Evolutionary conservation across 2,113 vertebrate species (phyloP).

Genomic region (Oophaga pumilio): DNA sequence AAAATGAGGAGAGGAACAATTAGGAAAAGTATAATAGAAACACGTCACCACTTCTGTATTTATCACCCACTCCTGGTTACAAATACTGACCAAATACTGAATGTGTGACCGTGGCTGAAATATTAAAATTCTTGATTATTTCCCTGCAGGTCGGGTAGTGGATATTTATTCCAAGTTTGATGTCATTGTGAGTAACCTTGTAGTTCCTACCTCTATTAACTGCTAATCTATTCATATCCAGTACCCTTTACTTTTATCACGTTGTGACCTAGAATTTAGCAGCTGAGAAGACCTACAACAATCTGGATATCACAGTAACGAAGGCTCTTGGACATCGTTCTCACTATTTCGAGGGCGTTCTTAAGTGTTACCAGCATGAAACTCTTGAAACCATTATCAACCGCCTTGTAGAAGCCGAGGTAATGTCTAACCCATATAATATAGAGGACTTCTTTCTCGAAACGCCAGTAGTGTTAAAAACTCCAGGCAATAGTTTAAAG

Average conservation of each 20-base stretch:
- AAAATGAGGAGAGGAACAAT: too few relatives aligned
- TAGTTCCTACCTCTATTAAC: background rate
- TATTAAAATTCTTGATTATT: background rate
- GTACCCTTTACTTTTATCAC: background rate
- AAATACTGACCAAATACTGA: too few relatives aligned
- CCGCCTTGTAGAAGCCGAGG: constrained; percentile 94
- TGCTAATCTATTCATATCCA: background rate
- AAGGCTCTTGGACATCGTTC: constrained; percentile 94
- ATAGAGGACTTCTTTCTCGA: background rate
- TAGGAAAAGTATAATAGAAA: too few relatives aligned
- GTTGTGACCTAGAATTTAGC: constrained; percentile 83
- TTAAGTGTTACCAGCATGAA: constrained; percentile 90
- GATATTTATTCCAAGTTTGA: constrained; percentile 99
- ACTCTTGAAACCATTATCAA: constrained; percentile 93
- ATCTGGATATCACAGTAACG: constrained; percentile 94
- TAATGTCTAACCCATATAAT: constrained; percentile 60
- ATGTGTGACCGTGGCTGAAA: background rate
- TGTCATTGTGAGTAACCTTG: constrained; percentile 87
- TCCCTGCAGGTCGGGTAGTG: constrained; percentile 84
- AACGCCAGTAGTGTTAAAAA: background rate
- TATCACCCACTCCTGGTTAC: too few relatives aligned
- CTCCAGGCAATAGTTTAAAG: background rate
- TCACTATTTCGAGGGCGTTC: constrained; percentile 95
- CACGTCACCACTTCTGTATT: too few relatives aligned
- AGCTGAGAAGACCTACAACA: constrained; percentile 97